Conservation (phyloP, 53 echinoderm and acorn worm species). For the Echinarachnius parma region DNA sequence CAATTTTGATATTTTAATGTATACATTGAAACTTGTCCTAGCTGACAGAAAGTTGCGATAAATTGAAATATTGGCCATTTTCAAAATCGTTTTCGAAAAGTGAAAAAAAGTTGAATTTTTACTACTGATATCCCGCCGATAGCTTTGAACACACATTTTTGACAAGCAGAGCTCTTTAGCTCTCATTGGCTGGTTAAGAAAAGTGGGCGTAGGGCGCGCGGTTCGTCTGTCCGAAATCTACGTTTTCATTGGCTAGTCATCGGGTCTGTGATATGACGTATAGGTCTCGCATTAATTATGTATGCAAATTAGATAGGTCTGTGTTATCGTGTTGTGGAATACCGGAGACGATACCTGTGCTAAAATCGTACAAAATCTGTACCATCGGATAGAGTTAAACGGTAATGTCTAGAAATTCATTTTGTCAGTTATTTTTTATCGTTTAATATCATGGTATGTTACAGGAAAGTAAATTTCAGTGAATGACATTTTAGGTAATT, state of each 20-base stretch:
- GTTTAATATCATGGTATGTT: not conserved
- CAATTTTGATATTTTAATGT: too few relatives aligned
- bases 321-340: not conserved
- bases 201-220: conserved; percentile 45
- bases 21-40: too few relatives aligned
- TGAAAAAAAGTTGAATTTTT: too few relatives aligned
- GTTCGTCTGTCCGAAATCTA: conserved; percentile 9
- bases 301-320: conserved; percentile 21
- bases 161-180: not conserved
- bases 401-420: conserved; percentile 11
- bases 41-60: too few relatives aligned
- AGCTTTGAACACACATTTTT: conserved; percentile 30
- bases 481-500: not conserved
- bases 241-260: conserved; percentile 8
- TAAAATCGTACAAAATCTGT: conserved; percentile 24
- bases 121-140: too few relatives aligned
- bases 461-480: not conserved
- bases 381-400: conserved; percentile 4
- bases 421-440: conserved; percentile 1
- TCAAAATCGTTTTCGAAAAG: too few relatives aligned
- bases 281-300: not conserved
- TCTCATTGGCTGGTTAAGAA: conserved; percentile 32
- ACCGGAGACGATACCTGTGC: not conserved
- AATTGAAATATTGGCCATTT: too few relatives aligned
- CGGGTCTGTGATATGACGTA: conserved; percentile 6